Conservation (phyloP, 2,113 vertebrate species). For the Atlantisia rogersi region DNA sequence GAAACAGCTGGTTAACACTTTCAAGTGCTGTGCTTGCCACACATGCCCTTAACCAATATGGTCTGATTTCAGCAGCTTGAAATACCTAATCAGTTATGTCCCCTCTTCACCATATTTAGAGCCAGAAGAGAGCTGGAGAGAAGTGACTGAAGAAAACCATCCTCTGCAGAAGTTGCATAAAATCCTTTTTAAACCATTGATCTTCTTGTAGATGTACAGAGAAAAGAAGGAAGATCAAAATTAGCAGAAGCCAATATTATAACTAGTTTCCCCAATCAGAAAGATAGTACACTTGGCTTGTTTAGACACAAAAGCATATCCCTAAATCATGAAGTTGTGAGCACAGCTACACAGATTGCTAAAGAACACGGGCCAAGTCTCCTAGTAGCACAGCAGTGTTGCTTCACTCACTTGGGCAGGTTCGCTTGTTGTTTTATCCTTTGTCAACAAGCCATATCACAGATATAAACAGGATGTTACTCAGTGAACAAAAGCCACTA, state of each 20-base stretch:
- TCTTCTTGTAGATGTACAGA: neutral
- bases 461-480: neutral
- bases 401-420: neutral
- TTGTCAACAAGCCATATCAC: neutral
- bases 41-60: neutral
- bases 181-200: neutral
- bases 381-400: rapidly evolving
- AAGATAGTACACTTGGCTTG: neutral
- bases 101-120: neutral
- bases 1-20: neutral
- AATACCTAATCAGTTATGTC: neutral
- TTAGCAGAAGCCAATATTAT: neutral
- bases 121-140: neutral
- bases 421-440: neutral
- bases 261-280: neutral
- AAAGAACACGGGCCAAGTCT: neutral
- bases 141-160: neutral
- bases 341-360: neutral
- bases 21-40: neutral
- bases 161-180: neutral
- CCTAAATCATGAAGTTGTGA: neutral
- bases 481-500: neutral
- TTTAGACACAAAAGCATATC: neutral
- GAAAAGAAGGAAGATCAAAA: neutral
- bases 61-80: neutral